These are phyloP conservation scores for Selenia dentaria DNA, from an alignment of 2,888 invertebrate species.

Conservation along the genomic window DNA sequence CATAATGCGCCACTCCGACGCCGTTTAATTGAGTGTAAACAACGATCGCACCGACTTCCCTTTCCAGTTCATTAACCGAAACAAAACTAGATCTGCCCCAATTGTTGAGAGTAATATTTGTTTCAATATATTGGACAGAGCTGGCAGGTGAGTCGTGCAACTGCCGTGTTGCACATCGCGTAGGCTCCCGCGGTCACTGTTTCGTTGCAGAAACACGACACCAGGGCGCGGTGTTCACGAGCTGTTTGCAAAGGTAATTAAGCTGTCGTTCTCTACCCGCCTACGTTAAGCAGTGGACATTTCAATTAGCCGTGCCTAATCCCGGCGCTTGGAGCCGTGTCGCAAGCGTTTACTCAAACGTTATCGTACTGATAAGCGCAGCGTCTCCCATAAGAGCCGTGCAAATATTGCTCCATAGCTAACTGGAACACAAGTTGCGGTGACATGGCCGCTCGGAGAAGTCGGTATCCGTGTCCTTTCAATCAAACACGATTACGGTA, in stretches of 20 bases:
- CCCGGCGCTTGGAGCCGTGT: constrained; percentile 41
- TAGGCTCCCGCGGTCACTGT: constrained; percentile 56
- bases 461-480: constrained; percentile 26
- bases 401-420: constrained; percentile 50
- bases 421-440: constrained; percentile 41
- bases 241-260: constrained; percentile 64
- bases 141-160: constrained; percentile 17
- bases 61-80: constrained; percentile 60
- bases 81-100: constrained; percentile 43
- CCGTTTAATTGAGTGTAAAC: constrained; percentile 8
- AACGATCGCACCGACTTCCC: constrained; percentile 51
- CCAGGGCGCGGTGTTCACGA: constrained; percentile 45
- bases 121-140: not conserved
- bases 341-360: constrained; percentile 46
- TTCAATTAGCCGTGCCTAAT: constrained; percentile 64
- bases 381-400: constrained; percentile 42
- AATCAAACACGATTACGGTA: constrained; percentile 33
- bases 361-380: constrained; percentile 50
- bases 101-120: constrained; percentile 12
- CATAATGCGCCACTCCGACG: constrained; percentile 14
- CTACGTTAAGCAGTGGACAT: constrained; percentile 57
- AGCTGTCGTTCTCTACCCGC: constrained; percentile 53
- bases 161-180: constrained; percentile 37
- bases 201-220: constrained; percentile 51
- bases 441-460: constrained; percentile 35